Conservation (phyloP, 64 coral and sea anemone species). For the Montipora foliosa region DNA sequence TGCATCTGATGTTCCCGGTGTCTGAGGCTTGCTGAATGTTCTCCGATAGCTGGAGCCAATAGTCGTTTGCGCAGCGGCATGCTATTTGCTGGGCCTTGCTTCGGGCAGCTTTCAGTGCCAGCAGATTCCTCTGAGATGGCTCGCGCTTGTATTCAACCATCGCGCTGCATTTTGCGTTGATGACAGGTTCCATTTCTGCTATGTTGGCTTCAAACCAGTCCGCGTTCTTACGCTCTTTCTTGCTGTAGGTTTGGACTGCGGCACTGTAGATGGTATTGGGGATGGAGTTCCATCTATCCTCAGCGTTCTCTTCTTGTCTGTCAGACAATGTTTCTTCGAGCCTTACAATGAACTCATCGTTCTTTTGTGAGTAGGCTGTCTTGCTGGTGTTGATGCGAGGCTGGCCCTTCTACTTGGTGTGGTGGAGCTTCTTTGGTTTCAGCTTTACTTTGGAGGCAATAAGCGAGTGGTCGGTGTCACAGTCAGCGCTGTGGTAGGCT, state of each 20-base stretch:
- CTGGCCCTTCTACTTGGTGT: not conserved
- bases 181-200: too few relatives aligned
- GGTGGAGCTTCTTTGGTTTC: slow-evolving; percentile 21
- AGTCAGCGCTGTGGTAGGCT: slow-evolving; percentile 33
- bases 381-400: too few relatives aligned
- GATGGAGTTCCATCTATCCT: not conserved
- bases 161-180: too few relatives aligned
- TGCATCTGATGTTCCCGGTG: too few relatives aligned
- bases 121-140: too few relatives aligned
- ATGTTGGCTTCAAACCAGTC: not conserved
- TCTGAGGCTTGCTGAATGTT: too few relatives aligned
- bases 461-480: slow-evolving; percentile 14
- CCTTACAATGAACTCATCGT: not conserved
- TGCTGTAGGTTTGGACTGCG: not conserved
- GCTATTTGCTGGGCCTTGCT: too few relatives aligned
- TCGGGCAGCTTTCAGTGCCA: too few relatives aligned
- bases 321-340: not conserved
- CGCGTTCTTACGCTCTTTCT: not conserved
- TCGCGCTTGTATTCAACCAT: too few relatives aligned
- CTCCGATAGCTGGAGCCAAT: too few relatives aligned
- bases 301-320: not conserved
- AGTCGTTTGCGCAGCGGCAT: too few relatives aligned
- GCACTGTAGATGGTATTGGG: not conserved
- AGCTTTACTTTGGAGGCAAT: not conserved
- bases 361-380: not conserved